These are phyloP conservation scores for Stomatorhinus walkeri DNA, from an alignment of 2,797 vertebrate species.

Conservation along the genomic window DNA sequence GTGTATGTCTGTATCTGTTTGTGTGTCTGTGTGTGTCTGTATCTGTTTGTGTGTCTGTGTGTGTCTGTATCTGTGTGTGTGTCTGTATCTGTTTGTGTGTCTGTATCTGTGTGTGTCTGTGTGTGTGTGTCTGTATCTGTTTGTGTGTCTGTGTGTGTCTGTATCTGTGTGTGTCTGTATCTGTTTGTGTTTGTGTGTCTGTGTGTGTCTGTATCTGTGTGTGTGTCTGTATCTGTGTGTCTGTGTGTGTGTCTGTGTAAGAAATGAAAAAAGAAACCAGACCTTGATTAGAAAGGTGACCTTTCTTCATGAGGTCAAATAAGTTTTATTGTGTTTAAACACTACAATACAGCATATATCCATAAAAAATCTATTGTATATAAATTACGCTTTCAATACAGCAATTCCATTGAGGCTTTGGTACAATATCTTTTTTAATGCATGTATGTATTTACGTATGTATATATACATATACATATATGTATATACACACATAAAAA, in stretches of 20 bases:
- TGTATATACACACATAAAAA: neutral
- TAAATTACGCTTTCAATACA: slow-evolving; percentile 90
- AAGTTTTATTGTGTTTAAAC: slow-evolving; percentile 84
- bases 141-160: too few species aligned
- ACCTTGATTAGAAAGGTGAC: slow-evolving; percentile 73
- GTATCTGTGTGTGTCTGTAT: neutral
- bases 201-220: neutral
- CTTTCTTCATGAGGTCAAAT: slow-evolving; percentile 72
- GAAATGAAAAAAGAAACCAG: slow-evolving; percentile 43
- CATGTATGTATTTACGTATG: slow-evolving; percentile 43
- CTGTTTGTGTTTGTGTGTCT: neutral
- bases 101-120: neutral
- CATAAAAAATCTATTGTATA: slow-evolving; percentile 88
- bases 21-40: neutral
- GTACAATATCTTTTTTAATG: slow-evolving; percentile 68
- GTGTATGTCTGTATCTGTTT: neutral
- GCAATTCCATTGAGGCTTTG: slow-evolving; percentile 79
- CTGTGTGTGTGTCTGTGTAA: neutral
- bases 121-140: neutral
- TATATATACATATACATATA: slow-evolving; percentile 22
- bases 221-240: too few species aligned
- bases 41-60: too few species aligned
- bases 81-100: too few species aligned
- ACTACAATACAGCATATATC: slow-evolving; percentile 90
- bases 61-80: too few species aligned